phyloP scores from a whole-genome alignment of 37 sponge, comb jelly and placozoan genomes.

The Amphimedon queenslandica region DNA sequence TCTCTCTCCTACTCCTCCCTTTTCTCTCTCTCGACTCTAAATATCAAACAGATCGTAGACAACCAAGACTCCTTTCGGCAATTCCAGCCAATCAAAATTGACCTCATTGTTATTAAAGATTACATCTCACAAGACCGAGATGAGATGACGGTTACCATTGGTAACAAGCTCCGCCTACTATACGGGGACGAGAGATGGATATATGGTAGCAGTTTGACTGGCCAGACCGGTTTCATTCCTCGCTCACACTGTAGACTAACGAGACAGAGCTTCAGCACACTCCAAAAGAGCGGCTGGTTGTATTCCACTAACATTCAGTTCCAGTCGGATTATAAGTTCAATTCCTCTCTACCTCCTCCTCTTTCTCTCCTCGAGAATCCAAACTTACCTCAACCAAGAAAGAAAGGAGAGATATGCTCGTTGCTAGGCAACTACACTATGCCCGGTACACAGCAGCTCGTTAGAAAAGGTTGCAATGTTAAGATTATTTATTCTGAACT shows the following conservation, averaged over 20 bases:
- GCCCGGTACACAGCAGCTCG: background rate
- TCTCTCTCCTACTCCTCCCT: background rate
- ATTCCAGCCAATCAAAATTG: background rate
- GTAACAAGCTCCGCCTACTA: background rate
- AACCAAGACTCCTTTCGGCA: background rate
- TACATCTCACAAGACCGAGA: background rate
- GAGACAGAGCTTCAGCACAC: background rate
- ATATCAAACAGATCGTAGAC: background rate
- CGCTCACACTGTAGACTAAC: background rate
- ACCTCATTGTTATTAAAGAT: background rate
- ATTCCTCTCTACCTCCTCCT: background rate
- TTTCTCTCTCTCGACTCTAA: background rate
- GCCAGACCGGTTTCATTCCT: background rate
- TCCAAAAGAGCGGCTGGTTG: background rate
- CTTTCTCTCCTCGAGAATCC: background rate
- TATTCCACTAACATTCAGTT: background rate
- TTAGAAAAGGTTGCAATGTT: background rate
- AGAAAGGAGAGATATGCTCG: background rate
- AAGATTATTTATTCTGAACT: background rate
- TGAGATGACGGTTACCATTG: background rate
- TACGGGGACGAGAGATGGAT: background rate
- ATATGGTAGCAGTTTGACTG: background rate
- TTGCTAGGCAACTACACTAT: background rate
- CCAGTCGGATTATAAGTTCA: conserved; percentile 3
- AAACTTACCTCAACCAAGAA: background rate